Conservation (phyloP, 2,113 vertebrate species). For the Myanophis thanlyinensis region DNA sequence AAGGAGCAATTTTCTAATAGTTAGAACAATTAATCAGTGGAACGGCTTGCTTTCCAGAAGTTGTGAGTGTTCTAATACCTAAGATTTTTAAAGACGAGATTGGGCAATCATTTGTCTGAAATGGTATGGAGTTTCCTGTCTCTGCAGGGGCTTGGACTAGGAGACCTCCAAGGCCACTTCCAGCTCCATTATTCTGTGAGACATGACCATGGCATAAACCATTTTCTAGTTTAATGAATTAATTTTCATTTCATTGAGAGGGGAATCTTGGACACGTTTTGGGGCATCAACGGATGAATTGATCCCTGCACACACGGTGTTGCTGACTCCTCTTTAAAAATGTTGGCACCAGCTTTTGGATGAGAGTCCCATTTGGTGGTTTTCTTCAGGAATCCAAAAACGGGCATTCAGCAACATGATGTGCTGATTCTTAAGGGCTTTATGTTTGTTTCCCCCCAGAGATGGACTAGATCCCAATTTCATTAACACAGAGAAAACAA, state of each 20-base stretch:
- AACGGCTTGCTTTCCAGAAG: background rate
- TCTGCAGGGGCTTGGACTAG: background rate
- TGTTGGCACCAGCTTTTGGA: background rate
- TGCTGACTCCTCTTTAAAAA: background rate
- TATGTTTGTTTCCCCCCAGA: background rate
- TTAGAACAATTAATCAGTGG: background rate
- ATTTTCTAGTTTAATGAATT: background rate
- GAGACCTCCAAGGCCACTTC: background rate
- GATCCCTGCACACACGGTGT: background rate
- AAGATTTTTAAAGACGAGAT: background rate
- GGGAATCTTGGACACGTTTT: background rate
- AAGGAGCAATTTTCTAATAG: background rate
- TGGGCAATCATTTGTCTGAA: background rate
- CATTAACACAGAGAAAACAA: background rate
- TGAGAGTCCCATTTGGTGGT: background rate
- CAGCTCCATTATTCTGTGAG: background rate
- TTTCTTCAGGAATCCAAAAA: background rate
- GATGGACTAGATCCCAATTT: background rate
- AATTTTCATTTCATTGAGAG: background rate
- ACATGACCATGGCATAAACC: background rate
- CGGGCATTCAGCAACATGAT: background rate
- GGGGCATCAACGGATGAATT: background rate
- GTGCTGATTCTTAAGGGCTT: background rate
- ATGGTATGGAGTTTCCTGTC: background rate
- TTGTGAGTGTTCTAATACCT: background rate